Conservation (phyloP, 2,797 vertebrate genomes). For the Artibeus jamaicensis region DNA sequence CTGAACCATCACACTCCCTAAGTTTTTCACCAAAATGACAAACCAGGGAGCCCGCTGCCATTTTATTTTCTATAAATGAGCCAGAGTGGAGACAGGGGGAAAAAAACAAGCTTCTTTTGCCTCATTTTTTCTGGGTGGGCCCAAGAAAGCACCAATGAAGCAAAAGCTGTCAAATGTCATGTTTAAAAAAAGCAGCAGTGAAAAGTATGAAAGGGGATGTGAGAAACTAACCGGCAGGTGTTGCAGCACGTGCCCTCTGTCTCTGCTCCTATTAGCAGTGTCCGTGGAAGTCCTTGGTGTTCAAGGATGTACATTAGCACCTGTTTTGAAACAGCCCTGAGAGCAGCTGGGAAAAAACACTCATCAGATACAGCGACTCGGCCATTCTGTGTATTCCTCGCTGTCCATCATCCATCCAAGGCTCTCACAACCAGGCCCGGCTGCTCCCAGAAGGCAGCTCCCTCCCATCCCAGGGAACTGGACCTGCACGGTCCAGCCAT, state of each 20-base stretch:
- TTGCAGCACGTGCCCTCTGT: not conserved
- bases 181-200: not conserved
- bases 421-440: not conserved
- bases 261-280: not conserved
- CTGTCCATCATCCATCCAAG: not conserved
- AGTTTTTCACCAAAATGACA: not conserved
- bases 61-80: not conserved
- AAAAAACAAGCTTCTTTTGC: not conserved
- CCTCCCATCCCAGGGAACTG: not conserved
- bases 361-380: not conserved
- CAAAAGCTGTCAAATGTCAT: not conserved
- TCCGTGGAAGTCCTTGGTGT: not conserved
- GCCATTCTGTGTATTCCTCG: not conserved
- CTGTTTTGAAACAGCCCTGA: slow-evolving; percentile 27
- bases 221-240: not conserved
- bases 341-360: not conserved
- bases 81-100: not conserved
- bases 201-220: not conserved
- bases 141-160: not conserved
- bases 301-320: not conserved
- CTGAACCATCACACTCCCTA: not conserved
- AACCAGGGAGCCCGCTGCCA: not conserved
- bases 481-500: not conserved
- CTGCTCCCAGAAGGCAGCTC: not conserved
- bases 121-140: slow-evolving; percentile 31